phyloP scores from a whole-genome alignment of 1,140 invertebrate genomes.

The Galleria mellonella region DNA sequence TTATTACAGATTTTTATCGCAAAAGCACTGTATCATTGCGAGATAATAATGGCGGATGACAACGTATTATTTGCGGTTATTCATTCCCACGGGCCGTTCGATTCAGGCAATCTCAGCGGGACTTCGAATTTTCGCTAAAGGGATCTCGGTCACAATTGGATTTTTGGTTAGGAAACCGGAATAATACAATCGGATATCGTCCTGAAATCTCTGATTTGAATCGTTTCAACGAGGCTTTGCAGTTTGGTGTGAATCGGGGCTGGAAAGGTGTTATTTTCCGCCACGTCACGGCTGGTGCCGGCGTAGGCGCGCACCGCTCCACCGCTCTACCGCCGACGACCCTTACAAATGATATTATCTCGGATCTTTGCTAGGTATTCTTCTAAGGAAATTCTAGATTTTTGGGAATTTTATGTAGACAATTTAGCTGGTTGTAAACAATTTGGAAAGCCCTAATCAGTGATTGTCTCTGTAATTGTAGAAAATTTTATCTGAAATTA shows the following conservation, averaged over 20 bases:
- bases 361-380: not conserved
- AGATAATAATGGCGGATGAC: constrained; percentile 73
- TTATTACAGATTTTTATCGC: constrained; percentile 68
- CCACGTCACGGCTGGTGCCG: constrained; percentile 31
- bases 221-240: constrained; percentile 58
- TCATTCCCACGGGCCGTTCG: constrained; percentile 44
- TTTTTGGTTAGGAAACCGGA: constrained; percentile 72
- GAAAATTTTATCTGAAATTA: too few species aligned
- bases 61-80: constrained; percentile 70
- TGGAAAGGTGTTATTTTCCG: constrained; percentile 49
- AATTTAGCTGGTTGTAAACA: too few species aligned
- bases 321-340: not conserved
- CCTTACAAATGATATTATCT: constrained; percentile 7
- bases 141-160: constrained; percentile 66
- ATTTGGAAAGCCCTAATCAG: too few species aligned
- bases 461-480: too few species aligned
- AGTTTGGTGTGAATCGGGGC: constrained; percentile 44
- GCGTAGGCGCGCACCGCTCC: not conserved
- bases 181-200: constrained; percentile 71
- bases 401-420: too few species aligned
- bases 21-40: constrained; percentile 70
- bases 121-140: constrained; percentile 62
- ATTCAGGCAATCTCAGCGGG: constrained; percentile 68
- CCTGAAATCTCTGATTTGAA: constrained; percentile 72
- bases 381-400: not conserved